Evolutionary conservation across 1,140 invertebrate species (phyloP).

Genomic region (Holcopasites calliopsidis): DNA sequence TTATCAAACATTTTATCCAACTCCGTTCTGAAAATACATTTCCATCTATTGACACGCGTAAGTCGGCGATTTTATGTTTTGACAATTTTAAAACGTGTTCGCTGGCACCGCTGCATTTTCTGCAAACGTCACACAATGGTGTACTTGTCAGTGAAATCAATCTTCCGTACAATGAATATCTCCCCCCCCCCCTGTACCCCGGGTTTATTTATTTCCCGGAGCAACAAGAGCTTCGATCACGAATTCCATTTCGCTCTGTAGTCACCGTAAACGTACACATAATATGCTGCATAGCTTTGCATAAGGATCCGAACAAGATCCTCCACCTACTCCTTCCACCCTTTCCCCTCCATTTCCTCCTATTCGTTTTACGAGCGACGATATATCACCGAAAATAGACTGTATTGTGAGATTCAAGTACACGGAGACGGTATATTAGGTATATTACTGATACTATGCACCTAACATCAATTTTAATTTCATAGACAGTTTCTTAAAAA

Average conservation of each 20-base stretch:
- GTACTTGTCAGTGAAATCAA: conserved; percentile 15
- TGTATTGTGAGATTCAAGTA: conserved; percentile 14
- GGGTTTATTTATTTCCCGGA: conserved; percentile 19
- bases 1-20: not conserved
- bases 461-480: too few species aligned
- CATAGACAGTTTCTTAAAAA: too few species aligned
- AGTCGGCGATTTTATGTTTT: not conserved
- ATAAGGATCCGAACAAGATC: conserved; percentile 15
- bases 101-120: not conserved
- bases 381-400: conserved; percentile 37
- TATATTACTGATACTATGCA: too few species aligned
- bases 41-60: not conserved
- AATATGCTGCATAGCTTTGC: conserved; percentile 36
- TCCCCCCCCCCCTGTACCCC: not conserved
- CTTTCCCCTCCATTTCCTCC: not conserved
- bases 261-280: conserved; percentile 40
- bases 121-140: not conserved
- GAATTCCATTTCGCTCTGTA: conserved; percentile 23
- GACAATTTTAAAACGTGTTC: not conserved
- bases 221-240: conserved; percentile 7
- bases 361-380: conserved; percentile 27
- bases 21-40: not conserved
- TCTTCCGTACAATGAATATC: conserved; percentile 16
- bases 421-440: not conserved
- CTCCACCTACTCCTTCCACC: not conserved